A percentile compares a stretch with the other conserved stretches of the same genome.
Evolutionary conservation across 2,113 vertebrate genomes (phyloP).

Genomic region (Hymenochirus boettgeri): DNA sequence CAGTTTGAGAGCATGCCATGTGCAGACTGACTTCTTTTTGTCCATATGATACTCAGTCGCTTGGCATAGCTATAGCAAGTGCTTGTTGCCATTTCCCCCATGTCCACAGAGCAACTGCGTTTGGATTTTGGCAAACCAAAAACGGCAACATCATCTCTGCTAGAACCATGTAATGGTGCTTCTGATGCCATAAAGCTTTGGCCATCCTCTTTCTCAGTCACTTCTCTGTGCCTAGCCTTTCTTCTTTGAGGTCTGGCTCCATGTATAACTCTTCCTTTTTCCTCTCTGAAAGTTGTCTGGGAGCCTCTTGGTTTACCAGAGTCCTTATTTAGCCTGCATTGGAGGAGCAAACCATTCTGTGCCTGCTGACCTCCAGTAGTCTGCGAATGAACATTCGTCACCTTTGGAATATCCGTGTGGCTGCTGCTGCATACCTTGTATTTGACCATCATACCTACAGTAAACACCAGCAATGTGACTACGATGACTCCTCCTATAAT

Average conservation of each 20-base stretch:
- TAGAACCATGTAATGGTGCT: slow-evolving; percentile 12
- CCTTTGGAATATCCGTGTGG: slow-evolving; percentile 60
- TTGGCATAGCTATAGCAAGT: slow-evolving; percentile 75
- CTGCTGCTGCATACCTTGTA: slow-evolving; percentile 71
- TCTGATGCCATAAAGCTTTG: slow-evolving; percentile 1
- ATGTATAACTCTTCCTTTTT: slow-evolving; percentile 25
- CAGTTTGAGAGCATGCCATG: slow-evolving; percentile 78
- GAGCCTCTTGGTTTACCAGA: slow-evolving; percentile 46
- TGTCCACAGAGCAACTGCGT: slow-evolving; percentile 80
- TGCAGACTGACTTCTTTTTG: slow-evolving; percentile 80
- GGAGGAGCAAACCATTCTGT: slow-evolving; percentile 61
- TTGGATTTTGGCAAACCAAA: slow-evolving; percentile 53
- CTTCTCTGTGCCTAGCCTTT: slow-evolving; percentile 49
- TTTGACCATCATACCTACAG: slow-evolving; percentile 83
- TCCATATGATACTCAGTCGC: slow-evolving; percentile 81
- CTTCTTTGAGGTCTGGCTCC: slow-evolving; percentile 51
- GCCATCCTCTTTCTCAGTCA: slow-evolving; percentile 9
- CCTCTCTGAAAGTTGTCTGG: slow-evolving; percentile 16
- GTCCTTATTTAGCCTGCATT: slow-evolving; percentile 44
- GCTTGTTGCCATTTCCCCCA: slow-evolving; percentile 62
- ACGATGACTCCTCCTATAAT: slow-evolving; percentile 83
- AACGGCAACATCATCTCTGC: slow-evolving; percentile 27
- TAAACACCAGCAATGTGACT: slow-evolving; percentile 83
- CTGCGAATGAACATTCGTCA: slow-evolving; percentile 73
- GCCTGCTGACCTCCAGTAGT: slow-evolving; percentile 74